phyloP scores from a whole-genome alignment of 2,113 vertebrate genomes.

The Cairina moschata region DNA sequence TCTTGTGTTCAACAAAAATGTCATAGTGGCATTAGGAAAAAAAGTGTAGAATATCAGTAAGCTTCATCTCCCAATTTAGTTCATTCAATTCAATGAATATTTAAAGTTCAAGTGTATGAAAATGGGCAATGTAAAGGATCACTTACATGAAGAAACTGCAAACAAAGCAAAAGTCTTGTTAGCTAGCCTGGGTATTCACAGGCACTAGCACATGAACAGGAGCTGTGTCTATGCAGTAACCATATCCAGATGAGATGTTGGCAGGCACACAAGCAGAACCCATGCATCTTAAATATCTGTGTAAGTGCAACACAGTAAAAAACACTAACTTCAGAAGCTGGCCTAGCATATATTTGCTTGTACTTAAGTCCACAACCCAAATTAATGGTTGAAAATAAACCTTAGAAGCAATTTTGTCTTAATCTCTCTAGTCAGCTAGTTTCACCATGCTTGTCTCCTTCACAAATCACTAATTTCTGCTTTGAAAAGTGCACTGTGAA shows the following conservation, averaged over 20 bases:
- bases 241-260: background rate
- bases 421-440: background rate
- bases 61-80: background rate
- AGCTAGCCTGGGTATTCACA: slow-evolving; percentile 1
- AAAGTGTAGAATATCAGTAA: slow-evolving; percentile 40
- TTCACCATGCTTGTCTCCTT: background rate
- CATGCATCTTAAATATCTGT: background rate
- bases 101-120: slow-evolving; percentile 20
- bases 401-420: background rate
- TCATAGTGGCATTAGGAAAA: slow-evolving; percentile 32
- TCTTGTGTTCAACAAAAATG: slow-evolving; percentile 36
- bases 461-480: background rate
- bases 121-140: background rate
- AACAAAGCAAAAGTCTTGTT: slow-evolving; percentile 1
- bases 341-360: background rate
- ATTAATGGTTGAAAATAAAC: background rate
- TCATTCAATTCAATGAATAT: slow-evolving; percentile 11
- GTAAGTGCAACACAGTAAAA: background rate
- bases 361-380: background rate
- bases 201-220: background rate
- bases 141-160: background rate
- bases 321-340: background rate
- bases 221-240: background rate
- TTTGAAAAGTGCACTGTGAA: background rate
- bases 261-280: slow-evolving; percentile 7